Base-by-base conservation (phyloP, 2,888 invertebrate genomes). In the Pseudococcus jackbeardsleyi region DNA sequence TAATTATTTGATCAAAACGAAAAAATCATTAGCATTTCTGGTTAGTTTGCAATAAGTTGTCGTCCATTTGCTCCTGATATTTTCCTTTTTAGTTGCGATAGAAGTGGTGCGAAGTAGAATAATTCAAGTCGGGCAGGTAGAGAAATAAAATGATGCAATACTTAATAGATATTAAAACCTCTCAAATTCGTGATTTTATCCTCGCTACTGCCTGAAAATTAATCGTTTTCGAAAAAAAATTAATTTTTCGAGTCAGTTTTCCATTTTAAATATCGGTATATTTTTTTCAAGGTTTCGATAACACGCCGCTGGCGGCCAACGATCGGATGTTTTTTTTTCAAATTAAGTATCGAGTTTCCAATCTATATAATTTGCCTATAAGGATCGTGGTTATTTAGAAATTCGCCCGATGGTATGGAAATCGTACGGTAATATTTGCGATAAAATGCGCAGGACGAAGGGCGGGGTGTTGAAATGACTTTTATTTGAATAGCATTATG, bases 321-420 rank as follows among this genome's bases (percentile, higher is more conserved):
- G 26, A 54, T 5, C 54, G 17, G 15, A 17, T 15, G 54, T 15
- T 54, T 54, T 54, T 54, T 54, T 54, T 54, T 54, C 54, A 54
- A 54, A 54, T 54, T 54, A 54, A 54, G 54, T 54, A 54, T 54
- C 54, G 54, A 54, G 54, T 54, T 54, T 54, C 54, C 54, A 54
- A 54, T 54, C 17, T 54, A 54, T 54, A 54, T 54, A 54, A 54
- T 54, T 54, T 54, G 54, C 54, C 54, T 54, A 54, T 54, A 17
- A 54, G 15, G 54, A 17, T 46, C 12, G 15, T 54, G 17, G 15
- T 15, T 54, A 17, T 54, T 54, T 17, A 54, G 54, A 54, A 54
- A 54, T 54, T 54, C 54, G 54, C 17, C 54, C 54, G 17, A 17
- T 54, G 54, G 54, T 54, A 15, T 54, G 17, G 54, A 54, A 54